Base-by-base conservation (phyloP, 1,140 invertebrate genomes). In the Eumaeus atala region DNA sequence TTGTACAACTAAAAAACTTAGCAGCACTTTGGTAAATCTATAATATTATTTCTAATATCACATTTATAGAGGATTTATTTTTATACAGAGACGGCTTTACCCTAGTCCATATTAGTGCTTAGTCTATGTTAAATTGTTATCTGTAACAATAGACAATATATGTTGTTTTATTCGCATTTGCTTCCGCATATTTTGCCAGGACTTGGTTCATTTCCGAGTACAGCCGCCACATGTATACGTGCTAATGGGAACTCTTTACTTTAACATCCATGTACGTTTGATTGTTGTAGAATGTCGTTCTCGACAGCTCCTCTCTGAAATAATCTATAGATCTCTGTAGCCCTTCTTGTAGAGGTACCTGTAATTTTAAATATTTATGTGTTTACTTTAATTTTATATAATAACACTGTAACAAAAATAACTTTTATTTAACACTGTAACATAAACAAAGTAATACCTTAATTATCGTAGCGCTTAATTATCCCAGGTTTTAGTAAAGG, bases 271-370 rank as follows among this genome's bases (percentile, higher is more conserved):
- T 83, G 58, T 86, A 86, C 7, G 81, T 86, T 63, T 86, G 83
- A 55, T 86, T 84, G 51, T 86, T 84, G 44, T 68, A 72, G 59
- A 86, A 84, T 51, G 89, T 89, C 54, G 88, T 92, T 66, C 93
- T 89, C 59, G 93, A 91, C 55, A 97, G 78, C 87, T 98, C 97
- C 72, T 94, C 93, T 59, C 91, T 91, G 77, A 99, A 98, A 81
- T 98, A 98, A 51, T 94, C 91, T 54, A 98, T 95, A 12, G 97
- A 98, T 81, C 93, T 93, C 64, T 94, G 91, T 3, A 99, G 87
- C 11, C 97, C 97, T 51, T 92, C 91, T 76, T 93, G 90, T 56
- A 99, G 85, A 3, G 93, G 90, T 12, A 97, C 90, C 92, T 93
- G 74, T 18, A 87, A 88, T 11, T 35, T 1, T n/a, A 48, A n/a